Evolutionary conservation across 1,140 invertebrate genomes (phyloP).

Genomic region (Meteorus sp.): DNA sequence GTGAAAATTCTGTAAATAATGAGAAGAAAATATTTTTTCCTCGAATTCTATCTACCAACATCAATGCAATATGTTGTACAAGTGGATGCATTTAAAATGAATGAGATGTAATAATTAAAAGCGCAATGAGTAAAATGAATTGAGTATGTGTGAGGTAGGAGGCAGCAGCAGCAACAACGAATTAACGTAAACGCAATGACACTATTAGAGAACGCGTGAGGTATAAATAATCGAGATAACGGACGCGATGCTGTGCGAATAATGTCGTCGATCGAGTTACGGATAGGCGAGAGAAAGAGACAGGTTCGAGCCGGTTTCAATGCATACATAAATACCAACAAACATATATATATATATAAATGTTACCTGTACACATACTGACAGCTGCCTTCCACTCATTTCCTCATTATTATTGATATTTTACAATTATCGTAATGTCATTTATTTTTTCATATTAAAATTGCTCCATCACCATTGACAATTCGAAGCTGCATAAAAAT

Average conservation of each 20-base stretch:
- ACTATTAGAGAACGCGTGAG: conserved; percentile 26
- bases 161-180: too few species aligned
- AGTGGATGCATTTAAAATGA: too few species aligned
- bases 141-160: conserved; percentile 7
- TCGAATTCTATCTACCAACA: too few species aligned
- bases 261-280: conserved; percentile 38
- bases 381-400: conserved; percentile 11
- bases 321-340: background rate
- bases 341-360: too few species aligned
- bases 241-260: conserved; percentile 34
- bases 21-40: too few species aligned
- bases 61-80: too few species aligned
- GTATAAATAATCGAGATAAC: conserved; percentile 34
- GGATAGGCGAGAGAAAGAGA: conserved; percentile 16
- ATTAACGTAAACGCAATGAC: conserved; percentile 26
- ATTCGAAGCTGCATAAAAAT: too few species aligned
- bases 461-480: too few species aligned
- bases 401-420: conserved; percentile 46
- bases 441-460: too few species aligned
- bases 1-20: too few species aligned
- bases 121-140: too few species aligned
- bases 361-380: background rate
- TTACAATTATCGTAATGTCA: conserved; percentile 42
- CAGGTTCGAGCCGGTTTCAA: background rate
- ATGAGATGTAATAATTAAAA: too few species aligned